Conservation (phyloP, 1,140 invertebrate genomes). For the Venustaconcha ellipsiformis region DNA sequence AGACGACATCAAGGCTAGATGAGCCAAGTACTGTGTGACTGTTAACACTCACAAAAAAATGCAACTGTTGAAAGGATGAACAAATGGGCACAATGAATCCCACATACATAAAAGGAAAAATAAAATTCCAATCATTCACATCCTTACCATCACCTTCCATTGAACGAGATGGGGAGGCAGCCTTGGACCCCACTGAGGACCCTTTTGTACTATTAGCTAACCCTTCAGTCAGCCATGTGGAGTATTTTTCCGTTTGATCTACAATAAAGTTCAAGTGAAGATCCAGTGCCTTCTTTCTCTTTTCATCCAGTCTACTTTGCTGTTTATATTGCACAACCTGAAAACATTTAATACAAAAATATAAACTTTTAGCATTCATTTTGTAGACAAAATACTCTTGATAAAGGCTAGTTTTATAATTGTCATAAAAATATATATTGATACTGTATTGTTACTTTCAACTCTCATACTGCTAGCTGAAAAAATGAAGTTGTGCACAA, state of each 20-base stretch:
- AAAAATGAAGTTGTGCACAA: too few species aligned
- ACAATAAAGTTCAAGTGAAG: constrained; percentile 98
- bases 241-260: constrained; percentile 98
- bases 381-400: not conserved
- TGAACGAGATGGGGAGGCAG: constrained; percentile 2
- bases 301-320: constrained; percentile 91
- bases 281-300: constrained; percentile 95
- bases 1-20: too few species aligned
- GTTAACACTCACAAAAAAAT: too few species aligned
- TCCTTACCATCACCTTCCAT: constrained; percentile 48
- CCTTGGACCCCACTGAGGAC: constrained; percentile 30
- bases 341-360: constrained; percentile 9
- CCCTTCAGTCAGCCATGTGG: constrained; percentile 73
- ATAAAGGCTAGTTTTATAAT: too few species aligned
- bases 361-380: not conserved
- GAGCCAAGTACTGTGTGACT: too few species aligned
- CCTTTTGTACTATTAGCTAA: constrained; percentile 37
- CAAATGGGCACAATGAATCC: too few species aligned
- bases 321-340: constrained; percentile 95
- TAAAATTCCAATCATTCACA: too few species aligned
- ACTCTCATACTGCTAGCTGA: too few species aligned
- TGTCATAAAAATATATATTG: too few species aligned
- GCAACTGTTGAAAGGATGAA: too few species aligned
- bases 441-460: too few species aligned
- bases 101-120: too few species aligned